Conservation (phyloP, 2,888 invertebrate species). For the Epinotia bilunana region DNA sequence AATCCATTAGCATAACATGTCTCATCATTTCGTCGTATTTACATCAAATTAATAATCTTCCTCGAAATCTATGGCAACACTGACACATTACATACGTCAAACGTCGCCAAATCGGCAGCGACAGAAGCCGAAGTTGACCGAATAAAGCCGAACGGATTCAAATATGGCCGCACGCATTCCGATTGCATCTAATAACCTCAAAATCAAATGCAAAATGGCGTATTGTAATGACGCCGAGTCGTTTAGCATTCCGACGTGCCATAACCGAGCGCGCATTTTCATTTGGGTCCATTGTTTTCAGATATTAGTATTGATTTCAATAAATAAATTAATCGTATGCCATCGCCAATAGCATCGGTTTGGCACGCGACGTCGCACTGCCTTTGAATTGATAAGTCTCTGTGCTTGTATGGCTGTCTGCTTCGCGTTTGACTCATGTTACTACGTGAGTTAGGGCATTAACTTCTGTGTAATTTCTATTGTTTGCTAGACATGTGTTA, state of each 20-base stretch:
- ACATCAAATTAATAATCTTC: conserved; percentile 65
- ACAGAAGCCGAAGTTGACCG: conserved; percentile 68
- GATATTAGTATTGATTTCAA: conserved; percentile 85
- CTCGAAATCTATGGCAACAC: conserved; percentile 68
- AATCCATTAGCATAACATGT: conserved; percentile 35
- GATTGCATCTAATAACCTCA: conserved; percentile 85
- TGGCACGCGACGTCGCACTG: conserved; percentile 80
- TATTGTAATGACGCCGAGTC: conserved; percentile 82
- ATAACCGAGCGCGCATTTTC: conserved; percentile 81
- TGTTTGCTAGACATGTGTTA: conserved; percentile 51
- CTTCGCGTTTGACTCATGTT: conserved; percentile 79
- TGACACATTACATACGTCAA: conserved; percentile 71
- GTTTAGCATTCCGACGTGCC: conserved; percentile 82
- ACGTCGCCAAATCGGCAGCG: conserved; percentile 67
- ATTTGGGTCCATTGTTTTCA: conserved; percentile 83
- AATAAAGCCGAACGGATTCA: conserved; percentile 72
- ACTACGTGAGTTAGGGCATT: conserved; percentile 76
- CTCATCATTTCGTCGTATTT: conserved; percentile 61
- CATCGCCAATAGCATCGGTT: conserved; percentile 77
- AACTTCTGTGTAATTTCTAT: conserved; percentile 76
- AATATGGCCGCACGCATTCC: conserved; percentile 81
- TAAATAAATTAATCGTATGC: conserved; percentile 83
- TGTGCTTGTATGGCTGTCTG: conserved; percentile 68
- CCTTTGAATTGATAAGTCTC: conserved; percentile 74
- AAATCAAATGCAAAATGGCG: conserved; percentile 83